phyloP scores from a whole-genome alignment of 2,797 vertebrate genomes.

The Spheniscus humboldti region DNA sequence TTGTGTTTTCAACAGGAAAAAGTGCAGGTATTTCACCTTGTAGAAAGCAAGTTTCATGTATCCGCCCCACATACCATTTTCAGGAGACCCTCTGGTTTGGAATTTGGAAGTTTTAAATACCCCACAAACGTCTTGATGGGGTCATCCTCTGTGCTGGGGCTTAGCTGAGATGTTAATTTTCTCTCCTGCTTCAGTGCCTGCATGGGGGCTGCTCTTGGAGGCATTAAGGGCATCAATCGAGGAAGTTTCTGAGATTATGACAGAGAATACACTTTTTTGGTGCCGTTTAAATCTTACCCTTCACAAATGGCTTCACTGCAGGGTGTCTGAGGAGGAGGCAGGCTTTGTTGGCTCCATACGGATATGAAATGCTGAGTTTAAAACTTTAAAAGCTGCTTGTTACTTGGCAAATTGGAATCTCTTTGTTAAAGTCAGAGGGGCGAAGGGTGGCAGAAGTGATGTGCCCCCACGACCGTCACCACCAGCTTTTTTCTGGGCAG shows the following conservation, averaged over 20 bases:
- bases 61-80: neutral
- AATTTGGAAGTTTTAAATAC: neutral
- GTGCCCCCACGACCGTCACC: too few species aligned
- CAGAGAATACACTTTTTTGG: neutral
- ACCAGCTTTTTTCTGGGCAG: neutral
- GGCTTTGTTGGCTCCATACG: neutral
- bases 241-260: neutral
- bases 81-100: neutral
- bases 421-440: neutral
- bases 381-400: neutral
- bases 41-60: neutral
- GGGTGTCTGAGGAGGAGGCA: neutral
- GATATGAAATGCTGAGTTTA: neutral
- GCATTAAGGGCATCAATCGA: neutral
- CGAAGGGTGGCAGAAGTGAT: neutral
- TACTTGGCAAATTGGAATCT: neutral
- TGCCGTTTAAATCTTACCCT: neutral
- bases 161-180: neutral
- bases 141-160: neutral
- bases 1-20: neutral
- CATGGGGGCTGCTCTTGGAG: neutral
- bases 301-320: neutral
- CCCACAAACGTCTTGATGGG: rapidly evolving
- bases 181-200: neutral
- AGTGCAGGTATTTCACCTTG: neutral